phyloP scores from a whole-genome alignment of 2,888 invertebrate genomes.

The Pheosia gnoma region DNA sequence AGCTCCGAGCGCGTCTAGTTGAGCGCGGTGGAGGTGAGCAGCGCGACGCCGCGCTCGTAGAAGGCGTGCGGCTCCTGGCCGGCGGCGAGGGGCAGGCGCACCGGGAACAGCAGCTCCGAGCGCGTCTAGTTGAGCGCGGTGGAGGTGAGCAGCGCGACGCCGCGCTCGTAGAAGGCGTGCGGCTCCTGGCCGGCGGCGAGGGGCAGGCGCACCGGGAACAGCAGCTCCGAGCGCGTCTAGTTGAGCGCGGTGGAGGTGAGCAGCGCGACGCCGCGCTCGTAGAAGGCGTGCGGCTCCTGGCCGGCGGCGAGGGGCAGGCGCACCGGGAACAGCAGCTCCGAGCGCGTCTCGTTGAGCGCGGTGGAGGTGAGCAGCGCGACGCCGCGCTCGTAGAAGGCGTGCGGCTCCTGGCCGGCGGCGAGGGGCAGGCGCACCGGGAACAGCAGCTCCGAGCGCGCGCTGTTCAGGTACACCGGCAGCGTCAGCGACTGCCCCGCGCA shows the following conservation, averaged over 20 bases:
- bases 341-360: constrained; percentile 86
- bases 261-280: constrained; percentile 98
- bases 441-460: constrained; percentile 96
- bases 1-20: no score
- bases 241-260: constrained; percentile 96
- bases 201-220: no score
- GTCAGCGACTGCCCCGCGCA: constrained; percentile 86
- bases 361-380: constrained; percentile 98
- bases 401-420: constrained; percentile 94
- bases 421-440: constrained; percentile 98
- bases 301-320: constrained; percentile 96
- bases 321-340: constrained; percentile 96
- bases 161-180: no score
- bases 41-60: no score
- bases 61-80: no score
- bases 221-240: constrained; percentile 25
- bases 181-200: no score
- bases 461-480: constrained; percentile 98
- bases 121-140: no score
- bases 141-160: no score
- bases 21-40: no score
- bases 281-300: constrained; percentile 97
- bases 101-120: no score
- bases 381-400: constrained; percentile 99
- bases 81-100: no score